Conservation (phyloP, 2,888 invertebrate genomes). For the Mesorhabditis spiculigera region DNA sequence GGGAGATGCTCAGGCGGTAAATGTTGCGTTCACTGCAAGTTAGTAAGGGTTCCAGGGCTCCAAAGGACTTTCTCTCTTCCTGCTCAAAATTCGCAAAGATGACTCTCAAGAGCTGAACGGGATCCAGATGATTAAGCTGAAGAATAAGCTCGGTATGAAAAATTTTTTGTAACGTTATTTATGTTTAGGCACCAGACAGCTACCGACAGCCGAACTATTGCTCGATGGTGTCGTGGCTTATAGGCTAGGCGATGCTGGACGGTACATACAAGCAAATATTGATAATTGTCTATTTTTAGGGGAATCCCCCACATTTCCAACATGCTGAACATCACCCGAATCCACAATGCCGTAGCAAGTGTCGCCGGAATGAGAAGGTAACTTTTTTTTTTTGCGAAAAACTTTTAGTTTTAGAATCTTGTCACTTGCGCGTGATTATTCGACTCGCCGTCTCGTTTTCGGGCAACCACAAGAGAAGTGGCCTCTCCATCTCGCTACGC, state of each 20-base stretch:
- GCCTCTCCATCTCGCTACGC: conserved; percentile 64
- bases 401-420: conserved; percentile 59
- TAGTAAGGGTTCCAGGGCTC: conserved; percentile 59
- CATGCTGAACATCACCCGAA: conserved; percentile 65
- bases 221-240: conserved; percentile 61
- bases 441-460: conserved; percentile 63
- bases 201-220: conserved; percentile 66
- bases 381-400: not conserved
- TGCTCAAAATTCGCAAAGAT: conserved; percentile 60
- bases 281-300: conserved; percentile 58
- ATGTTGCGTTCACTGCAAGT: not conserved
- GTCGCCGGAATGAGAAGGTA: conserved; percentile 50
- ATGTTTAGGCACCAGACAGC: conserved; percentile 11
- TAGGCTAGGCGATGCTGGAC: conserved; percentile 26
- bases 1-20: conserved; percentile 50
- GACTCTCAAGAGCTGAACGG: conserved; percentile 62
- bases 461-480: conserved; percentile 62
- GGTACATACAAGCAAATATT: conserved; percentile 12
- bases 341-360: conserved; percentile 64
- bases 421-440: conserved; percentile 64
- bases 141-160: conserved; percentile 66
- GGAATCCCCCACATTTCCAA: conserved; percentile 64
- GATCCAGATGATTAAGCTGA: conserved; percentile 64
- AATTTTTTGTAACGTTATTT: conserved; percentile 34
- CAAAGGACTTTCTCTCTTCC: conserved; percentile 64